phyloP scores from a whole-genome alignment of 2,113 vertebrate genomes.

The Bubo bubo region DNA sequence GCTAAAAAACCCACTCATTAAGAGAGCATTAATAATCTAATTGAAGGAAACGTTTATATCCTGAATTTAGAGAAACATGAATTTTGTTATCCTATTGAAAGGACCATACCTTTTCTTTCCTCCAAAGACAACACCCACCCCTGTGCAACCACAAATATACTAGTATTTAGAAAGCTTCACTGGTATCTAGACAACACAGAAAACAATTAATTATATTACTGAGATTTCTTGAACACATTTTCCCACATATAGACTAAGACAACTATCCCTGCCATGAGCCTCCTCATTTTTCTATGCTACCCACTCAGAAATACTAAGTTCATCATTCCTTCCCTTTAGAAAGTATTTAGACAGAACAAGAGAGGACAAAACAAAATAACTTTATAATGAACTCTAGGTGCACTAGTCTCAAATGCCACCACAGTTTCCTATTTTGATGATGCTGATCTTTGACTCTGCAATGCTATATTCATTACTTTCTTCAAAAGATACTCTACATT shows the following conservation, averaged over 20 bases:
- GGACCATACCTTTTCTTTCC: not conserved
- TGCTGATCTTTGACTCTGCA: not conserved
- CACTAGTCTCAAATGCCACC: not conserved
- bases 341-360: not conserved
- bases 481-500: not conserved
- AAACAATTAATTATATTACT: not conserved
- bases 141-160: not conserved
- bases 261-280: rapidly evolving
- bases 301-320: not conserved
- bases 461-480: not conserved
- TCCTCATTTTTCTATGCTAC: not conserved
- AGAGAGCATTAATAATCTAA: not conserved
- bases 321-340: not conserved
- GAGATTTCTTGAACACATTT: not conserved
- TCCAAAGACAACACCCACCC: not conserved
- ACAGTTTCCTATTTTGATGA: not conserved
- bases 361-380: not conserved
- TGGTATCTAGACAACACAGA: not conserved
- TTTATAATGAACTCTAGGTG: not conserved
- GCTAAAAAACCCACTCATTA: not conserved
- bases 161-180: not conserved
- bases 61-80: not conserved
- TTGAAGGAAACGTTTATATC: not conserved
- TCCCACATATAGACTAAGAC: not conserved
- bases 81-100: not conserved